These are phyloP conservation scores for Platysternon megacephalum DNA, from an alignment of 2,113 vertebrate species.

Conservation along the genomic window DNA sequence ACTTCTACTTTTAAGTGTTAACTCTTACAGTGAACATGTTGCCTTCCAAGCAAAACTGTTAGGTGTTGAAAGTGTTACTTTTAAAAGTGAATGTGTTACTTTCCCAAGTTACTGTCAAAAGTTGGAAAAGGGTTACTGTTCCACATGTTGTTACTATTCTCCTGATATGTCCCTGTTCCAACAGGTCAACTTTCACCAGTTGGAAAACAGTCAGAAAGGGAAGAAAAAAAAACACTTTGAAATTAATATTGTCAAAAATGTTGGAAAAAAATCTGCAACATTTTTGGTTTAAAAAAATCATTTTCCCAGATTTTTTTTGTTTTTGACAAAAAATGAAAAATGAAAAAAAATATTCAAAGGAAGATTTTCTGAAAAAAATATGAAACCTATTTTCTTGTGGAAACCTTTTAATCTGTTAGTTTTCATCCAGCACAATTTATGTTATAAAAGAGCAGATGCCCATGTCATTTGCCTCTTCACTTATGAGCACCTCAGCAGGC, in stretches of 20 bases:
- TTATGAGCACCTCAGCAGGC: no score
- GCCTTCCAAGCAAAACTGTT: constrained; percentile 44
- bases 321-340: no score
- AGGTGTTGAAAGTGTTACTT: background rate
- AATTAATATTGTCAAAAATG: background rate
- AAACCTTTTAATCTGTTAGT: background rate
- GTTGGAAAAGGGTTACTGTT: background rate
- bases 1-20: background rate
- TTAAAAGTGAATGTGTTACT: background rate
- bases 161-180: background rate
- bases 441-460: background rate
- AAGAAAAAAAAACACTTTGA: background rate
- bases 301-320: background rate
- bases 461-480: no score
- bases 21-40: constrained; percentile 35
- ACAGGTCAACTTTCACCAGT: background rate
- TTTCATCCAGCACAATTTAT: background rate
- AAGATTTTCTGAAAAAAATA: no score
- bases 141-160: background rate
- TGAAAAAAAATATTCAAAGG: no score
- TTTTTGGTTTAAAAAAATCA: background rate
- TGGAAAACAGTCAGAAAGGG: background rate
- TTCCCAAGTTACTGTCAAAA: background rate
- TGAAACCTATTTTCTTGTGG: background rate
- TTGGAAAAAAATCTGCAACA: background rate